These are phyloP conservation scores for Daboia siamensis DNA, from an alignment of 2,113 vertebrate genomes.

Conservation along the genomic window DNA sequence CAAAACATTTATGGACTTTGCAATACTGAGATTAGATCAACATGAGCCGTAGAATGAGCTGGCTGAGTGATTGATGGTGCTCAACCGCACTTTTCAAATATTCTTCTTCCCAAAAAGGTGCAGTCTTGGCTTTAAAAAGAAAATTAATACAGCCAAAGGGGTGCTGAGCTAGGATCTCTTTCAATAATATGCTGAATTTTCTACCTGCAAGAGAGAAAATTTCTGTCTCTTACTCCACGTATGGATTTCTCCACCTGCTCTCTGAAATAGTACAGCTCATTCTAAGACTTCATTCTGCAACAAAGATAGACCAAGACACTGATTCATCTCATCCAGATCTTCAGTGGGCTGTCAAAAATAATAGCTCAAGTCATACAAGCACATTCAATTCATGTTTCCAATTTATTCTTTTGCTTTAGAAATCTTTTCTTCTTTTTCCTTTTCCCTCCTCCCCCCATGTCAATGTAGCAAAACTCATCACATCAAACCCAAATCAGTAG, in stretches of 20 bases:
- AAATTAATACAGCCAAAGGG: background rate
- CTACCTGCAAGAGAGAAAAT: background rate
- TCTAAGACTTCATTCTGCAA: background rate
- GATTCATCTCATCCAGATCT: background rate
- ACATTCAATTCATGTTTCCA: constrained; percentile 42
- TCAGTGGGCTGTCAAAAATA: constrained; percentile 22
- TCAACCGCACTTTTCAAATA: background rate
- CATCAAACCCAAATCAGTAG: constrained; percentile 53
- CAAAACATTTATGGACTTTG: background rate
- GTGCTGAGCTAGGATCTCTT: background rate
- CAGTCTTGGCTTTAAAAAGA: background rate
- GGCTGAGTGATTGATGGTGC: background rate
- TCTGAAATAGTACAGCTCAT: background rate
- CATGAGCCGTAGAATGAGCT: background rate
- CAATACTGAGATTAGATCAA: background rate
- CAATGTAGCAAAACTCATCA: constrained; percentile 40
- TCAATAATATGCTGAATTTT: background rate
- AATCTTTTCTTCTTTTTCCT: constrained; percentile 15
- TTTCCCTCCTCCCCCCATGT: constrained; percentile 22
- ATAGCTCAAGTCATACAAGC: constrained; percentile 36
- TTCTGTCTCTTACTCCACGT: background rate
- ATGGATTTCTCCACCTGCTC: background rate
- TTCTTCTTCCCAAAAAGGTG: background rate
- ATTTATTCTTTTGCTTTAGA: background rate
- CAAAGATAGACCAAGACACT: background rate